These are phyloP conservation scores for Hypsibius dujardini DNA, from an alignment of 1,140 invertebrate genomes.

Conservation along the genomic window DNA sequence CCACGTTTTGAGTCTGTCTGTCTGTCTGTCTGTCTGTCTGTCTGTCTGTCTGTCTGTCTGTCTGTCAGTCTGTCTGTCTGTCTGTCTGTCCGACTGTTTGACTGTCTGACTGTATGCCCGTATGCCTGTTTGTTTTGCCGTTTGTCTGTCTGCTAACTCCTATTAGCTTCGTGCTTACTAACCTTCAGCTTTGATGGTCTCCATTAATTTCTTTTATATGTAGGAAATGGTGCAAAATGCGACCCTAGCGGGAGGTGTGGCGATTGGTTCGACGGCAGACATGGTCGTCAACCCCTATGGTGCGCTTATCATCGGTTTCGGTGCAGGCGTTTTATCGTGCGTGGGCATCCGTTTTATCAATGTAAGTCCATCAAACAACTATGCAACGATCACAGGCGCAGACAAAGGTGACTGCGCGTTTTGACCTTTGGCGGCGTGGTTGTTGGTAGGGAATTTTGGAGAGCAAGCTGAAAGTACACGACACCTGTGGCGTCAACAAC, in stretches of 20 bases:
- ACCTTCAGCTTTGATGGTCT: too few relatives aligned
- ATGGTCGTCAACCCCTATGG: conserved; percentile 36
- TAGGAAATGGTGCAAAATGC: conserved; percentile 36
- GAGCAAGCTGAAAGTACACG: conserved; percentile 34
- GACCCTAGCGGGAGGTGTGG: conserved; percentile 38
- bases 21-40: too few relatives aligned
- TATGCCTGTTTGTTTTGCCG: too few relatives aligned
- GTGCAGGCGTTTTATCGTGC: conserved; percentile 35
- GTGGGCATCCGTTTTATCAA: conserved; percentile 34
- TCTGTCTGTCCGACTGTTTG: too few relatives aligned
- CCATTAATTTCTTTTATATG: neutral
- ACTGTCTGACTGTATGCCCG: too few relatives aligned
- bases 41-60: too few relatives aligned
- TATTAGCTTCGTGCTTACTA: too few relatives aligned
- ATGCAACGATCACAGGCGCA: too few relatives aligned
- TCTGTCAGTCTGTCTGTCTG: too few relatives aligned
- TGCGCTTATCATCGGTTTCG: conserved; percentile 35
- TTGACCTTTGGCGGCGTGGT: neutral
- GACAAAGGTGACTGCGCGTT: neutral
- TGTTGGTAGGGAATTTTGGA: conserved; percentile 29
- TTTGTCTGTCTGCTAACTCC: too few relatives aligned
- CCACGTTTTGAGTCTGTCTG: too few relatives aligned
- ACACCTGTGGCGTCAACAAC: conserved; percentile 40
- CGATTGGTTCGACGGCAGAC: conserved; percentile 37
- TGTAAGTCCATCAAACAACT: conserved; percentile 24